Conservation (phyloP, 1,140 invertebrate genomes). For the Ruditapes philippinarum region DNA sequence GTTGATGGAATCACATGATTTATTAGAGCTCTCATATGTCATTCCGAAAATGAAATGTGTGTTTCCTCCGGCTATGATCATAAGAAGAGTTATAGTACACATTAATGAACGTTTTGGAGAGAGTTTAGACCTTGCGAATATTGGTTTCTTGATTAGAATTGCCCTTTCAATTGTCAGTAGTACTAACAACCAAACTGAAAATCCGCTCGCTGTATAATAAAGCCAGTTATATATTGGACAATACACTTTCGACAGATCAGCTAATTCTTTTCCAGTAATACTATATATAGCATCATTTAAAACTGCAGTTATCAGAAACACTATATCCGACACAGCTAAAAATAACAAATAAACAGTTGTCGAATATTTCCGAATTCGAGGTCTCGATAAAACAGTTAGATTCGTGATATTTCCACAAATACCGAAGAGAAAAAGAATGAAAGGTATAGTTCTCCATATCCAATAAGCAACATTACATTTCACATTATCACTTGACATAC, state of each 20-base stretch:
- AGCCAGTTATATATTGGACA: not conserved
- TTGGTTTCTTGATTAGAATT: not conserved
- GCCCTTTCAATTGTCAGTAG: not conserved
- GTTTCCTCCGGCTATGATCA: not conserved
- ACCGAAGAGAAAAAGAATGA: no score
- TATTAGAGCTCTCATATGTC: not conserved
- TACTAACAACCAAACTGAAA: not conserved
- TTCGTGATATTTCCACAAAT: no score
- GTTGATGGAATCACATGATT: not conserved
- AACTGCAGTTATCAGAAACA: not conserved
- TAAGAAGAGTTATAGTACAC: not conserved
- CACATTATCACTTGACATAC: no score
- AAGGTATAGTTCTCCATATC: no score
- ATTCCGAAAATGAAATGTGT: not conserved
- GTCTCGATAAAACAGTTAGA: no score
- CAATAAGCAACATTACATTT: no score
- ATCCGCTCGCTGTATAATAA: not conserved
- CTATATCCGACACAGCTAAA: constrained; percentile 4
- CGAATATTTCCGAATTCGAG: constrained; percentile 33
- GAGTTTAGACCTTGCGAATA: not conserved
- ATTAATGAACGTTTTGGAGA: not conserved
- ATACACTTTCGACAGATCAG: not conserved
- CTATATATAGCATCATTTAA: not conserved
- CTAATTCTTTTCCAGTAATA: not conserved
- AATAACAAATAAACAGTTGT: constrained; percentile 11